Base-by-base conservation (phyloP, 2,888 invertebrate genomes). In the Sarcophaga caerulescens region DNA sequence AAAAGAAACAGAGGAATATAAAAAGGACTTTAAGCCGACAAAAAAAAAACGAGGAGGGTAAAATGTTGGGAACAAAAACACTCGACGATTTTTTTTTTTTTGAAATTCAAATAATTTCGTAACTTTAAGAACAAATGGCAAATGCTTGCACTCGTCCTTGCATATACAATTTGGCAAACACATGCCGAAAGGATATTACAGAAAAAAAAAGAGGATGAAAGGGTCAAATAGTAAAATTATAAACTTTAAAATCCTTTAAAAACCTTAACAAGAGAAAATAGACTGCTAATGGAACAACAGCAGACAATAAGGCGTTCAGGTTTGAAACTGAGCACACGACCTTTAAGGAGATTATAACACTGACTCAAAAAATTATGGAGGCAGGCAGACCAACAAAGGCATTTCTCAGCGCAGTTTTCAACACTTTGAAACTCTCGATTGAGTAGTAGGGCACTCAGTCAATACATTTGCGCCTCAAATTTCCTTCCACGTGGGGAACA, bases 61-160 rank as follows among this genome's bases (percentile, higher is more conserved):
- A 73, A 52, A 47, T 19, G 19, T 62, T 78, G 52, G 65, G 77
- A 21, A 59, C 1, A 45, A 23, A 78, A 17, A 63, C 45, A 74
- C 45, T 44, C 60, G 14, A 44, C 17, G 52, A 62, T 62, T 66
- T 52, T 63, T 52, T 12, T 73, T 68, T 69, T 3, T 73, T 68
- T 69, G 59, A 60, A 79, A 75, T 52, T 71, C 35, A 52, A 62
- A 68, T n/a, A 62, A 71, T 66, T 82, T 81, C 14, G 21, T 69
- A 74, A 76, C 75, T 82, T 76, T 80, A 63, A 82, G 5, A 66
- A 44, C 47, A 84, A 79, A 76, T 52, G 52, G 44, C 5, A 47
- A 23, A 70, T 60, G 47, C n/a, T 19, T 52, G 17, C 17, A 17
- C 52, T 17, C 4, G 12, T 12, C 17, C 52, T 12, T 52, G 17